Conservation (phyloP, 2,797 vertebrate species). For the Chrosomus eos region DNA sequence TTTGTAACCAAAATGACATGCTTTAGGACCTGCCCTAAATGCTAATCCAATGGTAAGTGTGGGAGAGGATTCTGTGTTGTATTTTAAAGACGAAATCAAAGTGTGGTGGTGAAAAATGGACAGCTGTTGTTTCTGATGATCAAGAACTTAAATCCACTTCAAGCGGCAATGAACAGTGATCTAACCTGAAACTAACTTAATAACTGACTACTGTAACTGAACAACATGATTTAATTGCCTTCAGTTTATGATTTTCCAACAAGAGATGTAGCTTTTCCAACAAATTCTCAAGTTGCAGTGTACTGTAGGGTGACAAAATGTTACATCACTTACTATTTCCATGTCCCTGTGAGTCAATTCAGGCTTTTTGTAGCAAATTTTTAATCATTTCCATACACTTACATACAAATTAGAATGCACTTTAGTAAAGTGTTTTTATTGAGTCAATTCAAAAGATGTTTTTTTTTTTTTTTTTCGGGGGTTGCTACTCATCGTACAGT, state of each 20-base stretch:
- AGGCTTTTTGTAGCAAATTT: not conserved
- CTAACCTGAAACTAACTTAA: not conserved
- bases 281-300: not conserved
- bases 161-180: not conserved
- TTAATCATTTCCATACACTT: not conserved
- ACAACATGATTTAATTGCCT: not conserved
- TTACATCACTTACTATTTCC: not conserved
- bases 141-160: not conserved
- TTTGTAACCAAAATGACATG: not conserved
- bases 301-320: too few species aligned
- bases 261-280: not conserved
- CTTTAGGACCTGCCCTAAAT: not conserved
- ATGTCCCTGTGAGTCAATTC: not conserved
- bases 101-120: not conserved
- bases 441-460: not conserved
- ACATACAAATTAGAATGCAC: not conserved
- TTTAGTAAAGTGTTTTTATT: not conserved
- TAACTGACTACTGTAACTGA: not conserved
- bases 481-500: not conserved
- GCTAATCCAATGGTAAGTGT: not conserved
- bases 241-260: not conserved
- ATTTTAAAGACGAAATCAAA: not conserved
- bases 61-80: not conserved
- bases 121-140: not conserved
- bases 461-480: too few species aligned